These are phyloP conservation scores for Hirtodrosophila duncani DNA, from an alignment of 2,888 invertebrate genomes.

Conservation along the genomic window DNA sequence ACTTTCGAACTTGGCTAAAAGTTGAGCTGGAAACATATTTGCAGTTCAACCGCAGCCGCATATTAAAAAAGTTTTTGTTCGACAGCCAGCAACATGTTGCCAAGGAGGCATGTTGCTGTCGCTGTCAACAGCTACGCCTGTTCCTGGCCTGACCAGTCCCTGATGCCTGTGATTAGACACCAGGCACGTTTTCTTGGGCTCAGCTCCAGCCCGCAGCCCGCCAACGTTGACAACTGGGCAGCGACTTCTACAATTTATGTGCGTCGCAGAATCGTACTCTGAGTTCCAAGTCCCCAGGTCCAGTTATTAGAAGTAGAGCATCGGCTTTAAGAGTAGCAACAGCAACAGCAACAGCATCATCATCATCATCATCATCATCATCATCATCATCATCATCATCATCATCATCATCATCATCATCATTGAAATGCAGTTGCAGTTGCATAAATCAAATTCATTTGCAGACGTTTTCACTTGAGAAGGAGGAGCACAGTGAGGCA, in stretches of 20 bases:
- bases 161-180: constrained; percentile 63
- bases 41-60: too few species aligned
- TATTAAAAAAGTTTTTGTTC: too few species aligned
- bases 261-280: too few species aligned
- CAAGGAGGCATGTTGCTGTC: constrained; percentile 16
- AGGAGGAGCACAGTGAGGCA: constrained; percentile 15
- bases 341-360: too few species aligned
- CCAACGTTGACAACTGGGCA: constrained; percentile 59
- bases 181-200: constrained; percentile 39
- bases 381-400: too few species aligned
- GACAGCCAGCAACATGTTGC: constrained; percentile 7
- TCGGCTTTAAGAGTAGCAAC: too few species aligned
- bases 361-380: too few species aligned
- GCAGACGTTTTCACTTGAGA: constrained; percentile 27
- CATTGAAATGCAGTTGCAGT: constrained; percentile 30
- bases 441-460: constrained; percentile 66
- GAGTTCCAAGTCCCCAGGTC: too few species aligned
- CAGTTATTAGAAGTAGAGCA: constrained; percentile 66
- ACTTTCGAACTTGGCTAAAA: too few species aligned
- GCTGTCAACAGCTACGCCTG: too few species aligned
- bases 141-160: constrained; percentile 40
- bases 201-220: constrained; percentile 36
- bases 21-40: too few species aligned
- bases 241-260: constrained; percentile 30
- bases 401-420: too few species aligned